phyloP scores from a whole-genome alignment of 2,888 invertebrate species.

The Platerodrilus igneus region DNA sequence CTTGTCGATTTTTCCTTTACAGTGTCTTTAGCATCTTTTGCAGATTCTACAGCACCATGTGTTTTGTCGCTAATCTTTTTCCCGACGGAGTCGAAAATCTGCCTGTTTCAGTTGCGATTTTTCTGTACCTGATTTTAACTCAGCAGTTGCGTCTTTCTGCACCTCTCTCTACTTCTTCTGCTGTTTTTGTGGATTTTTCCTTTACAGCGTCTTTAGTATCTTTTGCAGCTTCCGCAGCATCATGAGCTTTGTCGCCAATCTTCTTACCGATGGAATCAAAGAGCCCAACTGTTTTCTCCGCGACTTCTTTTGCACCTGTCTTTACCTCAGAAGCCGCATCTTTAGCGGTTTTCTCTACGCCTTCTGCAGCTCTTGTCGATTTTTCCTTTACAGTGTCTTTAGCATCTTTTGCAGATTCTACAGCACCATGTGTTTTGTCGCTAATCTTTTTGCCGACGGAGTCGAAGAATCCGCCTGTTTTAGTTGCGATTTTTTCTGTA shows the following conservation, averaged over 20 bases:
- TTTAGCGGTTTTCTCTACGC: not conserved
- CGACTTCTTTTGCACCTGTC: constrained; percentile 6
- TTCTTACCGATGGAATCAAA: constrained; percentile 3
- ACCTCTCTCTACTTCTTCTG: constrained; percentile 20
- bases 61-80: constrained; percentile 15
- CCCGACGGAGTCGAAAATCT: constrained; percentile 20
- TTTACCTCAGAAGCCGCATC: constrained; percentile 4
- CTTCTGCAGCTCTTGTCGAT: constrained; percentile 1
- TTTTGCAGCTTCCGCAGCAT: too few relatives aligned
- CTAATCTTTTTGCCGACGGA: constrained; percentile 16
- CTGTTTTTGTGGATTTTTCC: constrained; percentile 11
- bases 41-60: constrained; percentile 9
- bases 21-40: constrained; percentile 21
- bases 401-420: constrained; percentile 14
- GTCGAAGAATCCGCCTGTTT: constrained; percentile 23
- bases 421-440: too few relatives aligned
- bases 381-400: constrained; percentile 10
- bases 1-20: constrained; percentile 32
- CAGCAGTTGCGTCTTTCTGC: too few relatives aligned
- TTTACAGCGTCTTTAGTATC: too few relatives aligned
- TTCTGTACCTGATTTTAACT: too few relatives aligned
- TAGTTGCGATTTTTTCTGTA: constrained; percentile 8
- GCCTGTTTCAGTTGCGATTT: too few relatives aligned
- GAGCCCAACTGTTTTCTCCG: constrained; percentile 3
- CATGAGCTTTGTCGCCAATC: too few relatives aligned